These are phyloP conservation scores for Oreochromis spilurus DNA, from an alignment of 2,113 vertebrate genomes.

Conservation along the genomic window DNA sequence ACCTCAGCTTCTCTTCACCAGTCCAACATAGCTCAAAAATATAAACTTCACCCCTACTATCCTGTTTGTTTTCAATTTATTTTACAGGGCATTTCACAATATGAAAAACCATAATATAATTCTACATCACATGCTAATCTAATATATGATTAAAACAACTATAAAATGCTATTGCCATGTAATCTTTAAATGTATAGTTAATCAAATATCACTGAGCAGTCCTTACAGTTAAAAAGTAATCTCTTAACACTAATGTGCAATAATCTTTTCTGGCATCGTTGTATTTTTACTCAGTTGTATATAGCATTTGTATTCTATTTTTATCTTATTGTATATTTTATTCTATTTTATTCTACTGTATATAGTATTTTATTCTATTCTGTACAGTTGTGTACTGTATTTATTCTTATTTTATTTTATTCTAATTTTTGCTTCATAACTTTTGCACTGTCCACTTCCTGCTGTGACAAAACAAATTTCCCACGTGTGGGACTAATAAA, in stretches of 20 bases:
- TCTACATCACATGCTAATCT: not conserved
- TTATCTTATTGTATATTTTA: too few species aligned
- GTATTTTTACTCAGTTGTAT: too few species aligned
- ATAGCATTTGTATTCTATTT: too few species aligned
- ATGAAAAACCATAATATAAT: not conserved
- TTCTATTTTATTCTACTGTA: too few species aligned
- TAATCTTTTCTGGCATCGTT: too few species aligned
- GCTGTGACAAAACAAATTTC: too few species aligned
- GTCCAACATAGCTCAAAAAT: not conserved
- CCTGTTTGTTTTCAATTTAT: not conserved
- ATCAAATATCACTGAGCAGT: not conserved
- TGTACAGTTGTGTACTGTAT: too few species aligned
- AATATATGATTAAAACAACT: not conserved
- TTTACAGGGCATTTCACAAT: not conserved
- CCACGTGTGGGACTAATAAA: too few species aligned
- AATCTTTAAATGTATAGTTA: not conserved
- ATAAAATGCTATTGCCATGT: not conserved
- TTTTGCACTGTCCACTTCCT: too few species aligned
- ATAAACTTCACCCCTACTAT: not conserved
- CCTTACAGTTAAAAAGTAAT: not conserved
- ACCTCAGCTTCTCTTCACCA: not conserved
- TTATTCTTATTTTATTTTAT: too few species aligned
- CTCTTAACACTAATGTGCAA: not conserved
- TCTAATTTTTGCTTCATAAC: too few species aligned
- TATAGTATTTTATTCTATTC: too few species aligned